These are phyloP conservation scores for Balearica regulorum DNA, from an alignment of 2,797 vertebrate species.

Conservation along the genomic window DNA sequence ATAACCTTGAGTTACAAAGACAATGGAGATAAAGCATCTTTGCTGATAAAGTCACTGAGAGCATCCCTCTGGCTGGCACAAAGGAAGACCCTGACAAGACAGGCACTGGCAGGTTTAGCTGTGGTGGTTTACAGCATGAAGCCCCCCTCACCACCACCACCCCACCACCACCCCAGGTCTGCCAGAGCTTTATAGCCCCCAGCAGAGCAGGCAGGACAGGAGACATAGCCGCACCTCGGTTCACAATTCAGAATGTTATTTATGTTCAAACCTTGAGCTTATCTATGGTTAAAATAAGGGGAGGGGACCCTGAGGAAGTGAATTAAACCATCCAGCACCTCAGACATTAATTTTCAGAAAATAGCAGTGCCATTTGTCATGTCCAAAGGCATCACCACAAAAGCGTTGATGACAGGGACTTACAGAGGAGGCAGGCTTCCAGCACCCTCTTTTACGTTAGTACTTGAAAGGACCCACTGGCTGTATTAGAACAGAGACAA, in stretches of 20 bases:
- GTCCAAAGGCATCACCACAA: not conserved
- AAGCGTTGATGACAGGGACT: not conserved
- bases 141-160: no score
- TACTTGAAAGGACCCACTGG: not conserved
- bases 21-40: not conserved
- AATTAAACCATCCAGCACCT: not conserved
- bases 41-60: not conserved
- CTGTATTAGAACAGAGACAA: not conserved
- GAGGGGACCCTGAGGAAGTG: not conserved
- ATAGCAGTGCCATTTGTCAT: not conserved
- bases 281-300: not conserved
- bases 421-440: not conserved
- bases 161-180: not conserved
- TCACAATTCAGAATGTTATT: not conserved
- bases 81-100: not conserved
- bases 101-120: not conserved
- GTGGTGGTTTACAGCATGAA: not conserved
- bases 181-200: not conserved
- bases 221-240: accelerated
- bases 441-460: not conserved
- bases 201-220: not conserved
- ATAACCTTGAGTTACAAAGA: not conserved
- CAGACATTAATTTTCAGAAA: constrained; percentile 3
- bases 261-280: not conserved
- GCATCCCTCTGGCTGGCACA: not conserved